Conservation (phyloP, 2,113 vertebrate genomes). For the Accipiter virgatus region DNA sequence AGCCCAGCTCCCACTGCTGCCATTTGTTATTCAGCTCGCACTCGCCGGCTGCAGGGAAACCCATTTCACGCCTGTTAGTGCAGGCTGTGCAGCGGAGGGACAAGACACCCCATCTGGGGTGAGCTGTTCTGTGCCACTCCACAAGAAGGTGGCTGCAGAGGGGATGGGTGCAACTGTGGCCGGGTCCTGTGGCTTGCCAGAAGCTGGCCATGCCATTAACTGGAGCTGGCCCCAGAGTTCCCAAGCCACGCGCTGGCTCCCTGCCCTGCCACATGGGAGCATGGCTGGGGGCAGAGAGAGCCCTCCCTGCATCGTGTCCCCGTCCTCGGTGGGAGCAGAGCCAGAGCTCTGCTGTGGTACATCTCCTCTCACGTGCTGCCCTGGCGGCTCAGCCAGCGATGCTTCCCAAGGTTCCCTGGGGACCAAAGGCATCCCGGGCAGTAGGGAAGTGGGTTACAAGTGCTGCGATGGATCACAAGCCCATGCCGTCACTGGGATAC, state of each 20-base stretch:
- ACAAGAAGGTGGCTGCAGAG: neutral
- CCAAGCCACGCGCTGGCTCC: neutral
- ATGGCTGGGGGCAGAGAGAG: neutral
- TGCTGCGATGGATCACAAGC: neutral
- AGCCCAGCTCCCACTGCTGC: neutral
- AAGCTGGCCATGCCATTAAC: neutral
- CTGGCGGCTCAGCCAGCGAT: neutral
- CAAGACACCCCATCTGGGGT: neutral
- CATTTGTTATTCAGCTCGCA: neutral
- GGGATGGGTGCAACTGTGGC: accelerated
- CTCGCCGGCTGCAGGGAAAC: neutral
- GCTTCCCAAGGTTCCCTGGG: neutral
- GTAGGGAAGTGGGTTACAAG: constrained; percentile 56
- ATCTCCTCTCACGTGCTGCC: neutral
- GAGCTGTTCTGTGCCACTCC: neutral
- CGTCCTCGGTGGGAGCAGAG: accelerated
- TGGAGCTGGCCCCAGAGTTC: accelerated
- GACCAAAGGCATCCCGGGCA: neutral
- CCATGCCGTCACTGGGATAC: neutral
- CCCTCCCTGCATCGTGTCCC: neutral
- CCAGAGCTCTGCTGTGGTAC: neutral
- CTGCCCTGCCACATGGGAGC: neutral
- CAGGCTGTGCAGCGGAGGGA: neutral
- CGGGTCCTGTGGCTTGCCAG: neutral
- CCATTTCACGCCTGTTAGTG: neutral